phyloP scores from a whole-genome alignment of 37 sponge, comb jelly and placozoan genomes.

The Oopsacas minuta region DNA sequence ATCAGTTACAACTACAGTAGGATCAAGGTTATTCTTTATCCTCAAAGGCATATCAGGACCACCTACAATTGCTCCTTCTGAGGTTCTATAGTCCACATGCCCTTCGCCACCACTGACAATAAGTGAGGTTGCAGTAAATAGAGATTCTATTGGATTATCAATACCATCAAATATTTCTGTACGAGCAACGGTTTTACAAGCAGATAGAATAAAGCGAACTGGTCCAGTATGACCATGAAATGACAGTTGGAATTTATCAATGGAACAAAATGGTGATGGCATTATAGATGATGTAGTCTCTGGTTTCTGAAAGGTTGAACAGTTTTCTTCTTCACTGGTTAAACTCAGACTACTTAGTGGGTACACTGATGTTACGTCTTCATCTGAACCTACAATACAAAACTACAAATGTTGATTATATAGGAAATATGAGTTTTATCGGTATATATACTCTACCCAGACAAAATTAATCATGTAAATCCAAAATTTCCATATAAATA shows the following conservation, averaged over 20 bases:
- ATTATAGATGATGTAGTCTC: neutral
- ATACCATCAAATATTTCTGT: neutral
- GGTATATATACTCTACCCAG: too few relatives aligned
- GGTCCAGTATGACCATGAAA: constrained; percentile 18
- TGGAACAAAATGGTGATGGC: neutral
- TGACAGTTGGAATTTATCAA: neutral
- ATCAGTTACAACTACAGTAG: neutral
- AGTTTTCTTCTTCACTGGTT: neutral
- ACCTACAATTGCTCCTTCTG: constrained; percentile 9
- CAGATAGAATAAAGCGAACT: neutral
- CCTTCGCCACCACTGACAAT: constrained; percentile 13
- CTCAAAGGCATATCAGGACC: constrained; percentile 8
- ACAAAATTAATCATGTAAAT: too few relatives aligned
- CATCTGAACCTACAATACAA: neutral
- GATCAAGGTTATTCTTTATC: neutral
- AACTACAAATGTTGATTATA: too few relatives aligned
- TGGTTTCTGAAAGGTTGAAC: neutral
- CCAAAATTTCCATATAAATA: too few relatives aligned
- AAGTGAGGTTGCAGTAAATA: neutral
- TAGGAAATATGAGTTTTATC: too few relatives aligned
- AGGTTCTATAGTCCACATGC: neutral
- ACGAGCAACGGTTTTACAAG: neutral
- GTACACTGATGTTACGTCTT: neutral
- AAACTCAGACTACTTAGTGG: neutral
- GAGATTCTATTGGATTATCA: neutral